Conservation (phyloP, 2,888 invertebrate genomes). For the Hypercompe scribonia region DNA sequence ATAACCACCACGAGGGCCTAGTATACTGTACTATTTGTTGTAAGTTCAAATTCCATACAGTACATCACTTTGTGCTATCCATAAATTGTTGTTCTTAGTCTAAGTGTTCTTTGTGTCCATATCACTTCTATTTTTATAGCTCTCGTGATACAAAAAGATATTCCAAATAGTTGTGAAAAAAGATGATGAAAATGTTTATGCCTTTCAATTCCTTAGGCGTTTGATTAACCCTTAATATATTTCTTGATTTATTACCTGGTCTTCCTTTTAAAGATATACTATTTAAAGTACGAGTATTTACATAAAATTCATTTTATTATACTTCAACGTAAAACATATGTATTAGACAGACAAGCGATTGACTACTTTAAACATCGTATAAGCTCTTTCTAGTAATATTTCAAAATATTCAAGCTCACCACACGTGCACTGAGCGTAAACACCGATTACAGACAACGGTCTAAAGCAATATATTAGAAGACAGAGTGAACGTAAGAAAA, state of each 20-base stretch:
- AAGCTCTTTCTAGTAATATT: slow-evolving; percentile 43
- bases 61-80: no score
- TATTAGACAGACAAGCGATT: neutral
- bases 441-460: slow-evolving; percentile 59
- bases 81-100: no score
- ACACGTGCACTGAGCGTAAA: slow-evolving; percentile 64
- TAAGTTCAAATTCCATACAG: no score
- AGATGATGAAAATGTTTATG: no score
- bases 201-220: no score
- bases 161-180: no score
- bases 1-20: no score
- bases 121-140: no score
- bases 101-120: no score
- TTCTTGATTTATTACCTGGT: neutral
- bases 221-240: no score
- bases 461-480: slow-evolving; percentile 60
- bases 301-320: neutral
- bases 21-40: no score
- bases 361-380: slow-evolving; percentile 35
- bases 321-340: neutral
- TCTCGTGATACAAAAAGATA: no score
- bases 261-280: neutral
- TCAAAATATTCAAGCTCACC: slow-evolving; percentile 44
- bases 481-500: slow-evolving; percentile 25
- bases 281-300: neutral